A percentile compares a stretch with the other conserved stretches of the same genome.
These are phyloP conservation scores for Clarias laeviceps DNA, from an alignment of 2,797 vertebrate genomes.

Conservation along the genomic window DNA sequence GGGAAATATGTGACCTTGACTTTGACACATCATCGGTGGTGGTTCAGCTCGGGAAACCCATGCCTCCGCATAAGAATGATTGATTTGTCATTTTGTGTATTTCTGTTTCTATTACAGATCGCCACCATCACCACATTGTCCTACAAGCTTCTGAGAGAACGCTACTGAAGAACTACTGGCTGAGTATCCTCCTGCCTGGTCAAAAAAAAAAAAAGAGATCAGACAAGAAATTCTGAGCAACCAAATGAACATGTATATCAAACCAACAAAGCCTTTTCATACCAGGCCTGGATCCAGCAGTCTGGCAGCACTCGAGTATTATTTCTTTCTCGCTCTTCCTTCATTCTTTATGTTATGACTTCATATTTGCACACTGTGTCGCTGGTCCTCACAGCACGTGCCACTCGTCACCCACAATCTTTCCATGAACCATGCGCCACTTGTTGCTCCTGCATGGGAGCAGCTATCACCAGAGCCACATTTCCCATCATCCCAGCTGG, in stretches of 20 bases:
- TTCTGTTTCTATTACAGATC: slow-evolving; percentile 62
- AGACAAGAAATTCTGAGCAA: slow-evolving; percentile 31
- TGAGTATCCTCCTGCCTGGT: slow-evolving; percentile 55
- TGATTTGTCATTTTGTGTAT: slow-evolving; percentile 27
- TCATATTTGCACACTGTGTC: slow-evolving; percentile 61
- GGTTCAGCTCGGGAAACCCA: background rate
- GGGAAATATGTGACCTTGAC: background rate
- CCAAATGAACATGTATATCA: slow-evolving; percentile 29
- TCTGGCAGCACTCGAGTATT: slow-evolving; percentile 49
- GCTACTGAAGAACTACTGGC: slow-evolving; percentile 56
- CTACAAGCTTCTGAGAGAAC: slow-evolving; percentile 74
- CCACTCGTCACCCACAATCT: slow-evolving; percentile 12
- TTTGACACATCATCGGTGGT: background rate
- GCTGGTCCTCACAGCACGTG: slow-evolving; percentile 40
- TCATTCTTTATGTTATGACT: slow-evolving; percentile 60
- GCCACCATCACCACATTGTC: slow-evolving; percentile 73
- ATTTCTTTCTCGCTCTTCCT: slow-evolving; percentile 11
- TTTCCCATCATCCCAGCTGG: slow-evolving; percentile 12
- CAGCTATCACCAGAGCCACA: slow-evolving; percentile 17
- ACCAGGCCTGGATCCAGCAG: slow-evolving; percentile 44
- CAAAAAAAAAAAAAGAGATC: slow-evolving; percentile 4
- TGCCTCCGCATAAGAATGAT: background rate
- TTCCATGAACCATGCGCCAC: slow-evolving; percentile 49
- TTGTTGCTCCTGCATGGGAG: too few species aligned
- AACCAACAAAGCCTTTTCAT: slow-evolving; percentile 26